These are phyloP conservation scores for Erythrolamprus reginae DNA, from an alignment of 2,113 vertebrate species.

Conservation along the genomic window DNA sequence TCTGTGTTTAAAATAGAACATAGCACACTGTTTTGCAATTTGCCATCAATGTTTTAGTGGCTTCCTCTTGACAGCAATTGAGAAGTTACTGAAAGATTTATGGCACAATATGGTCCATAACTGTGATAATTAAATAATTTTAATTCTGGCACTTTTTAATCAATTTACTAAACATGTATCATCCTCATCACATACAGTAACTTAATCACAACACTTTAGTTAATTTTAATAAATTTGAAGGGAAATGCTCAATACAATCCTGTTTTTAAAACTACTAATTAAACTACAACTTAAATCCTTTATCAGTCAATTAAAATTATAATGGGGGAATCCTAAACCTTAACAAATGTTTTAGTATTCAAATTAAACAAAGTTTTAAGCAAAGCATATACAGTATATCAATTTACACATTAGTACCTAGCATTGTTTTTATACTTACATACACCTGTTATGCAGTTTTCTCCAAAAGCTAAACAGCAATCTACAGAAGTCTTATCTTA, in stretches of 20 bases:
- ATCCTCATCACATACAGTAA: constrained; percentile 24
- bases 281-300: background rate
- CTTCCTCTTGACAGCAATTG: constrained; percentile 53
- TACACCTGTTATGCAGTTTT: background rate
- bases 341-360: background rate
- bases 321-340: background rate
- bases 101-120: constrained; percentile 48
- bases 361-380: background rate
- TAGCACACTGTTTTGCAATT: constrained; percentile 53
- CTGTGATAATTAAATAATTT: constrained; percentile 49
- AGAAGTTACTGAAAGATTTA: constrained; percentile 60
- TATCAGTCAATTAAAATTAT: background rate
- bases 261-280: background rate
- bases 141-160: constrained; percentile 37
- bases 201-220: constrained; percentile 20
- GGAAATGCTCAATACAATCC: background rate
- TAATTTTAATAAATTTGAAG: constrained; percentile 33
- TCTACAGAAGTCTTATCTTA: background rate
- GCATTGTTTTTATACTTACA: background rate
- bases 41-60: constrained; percentile 67
- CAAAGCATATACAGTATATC: background rate
- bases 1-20: constrained; percentile 56
- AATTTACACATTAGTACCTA: background rate
- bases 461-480: background rate
- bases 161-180: constrained; percentile 19